Base-by-base conservation (phyloP, 2,888 invertebrate genomes). In the Dichetophora obliterata region DNA sequence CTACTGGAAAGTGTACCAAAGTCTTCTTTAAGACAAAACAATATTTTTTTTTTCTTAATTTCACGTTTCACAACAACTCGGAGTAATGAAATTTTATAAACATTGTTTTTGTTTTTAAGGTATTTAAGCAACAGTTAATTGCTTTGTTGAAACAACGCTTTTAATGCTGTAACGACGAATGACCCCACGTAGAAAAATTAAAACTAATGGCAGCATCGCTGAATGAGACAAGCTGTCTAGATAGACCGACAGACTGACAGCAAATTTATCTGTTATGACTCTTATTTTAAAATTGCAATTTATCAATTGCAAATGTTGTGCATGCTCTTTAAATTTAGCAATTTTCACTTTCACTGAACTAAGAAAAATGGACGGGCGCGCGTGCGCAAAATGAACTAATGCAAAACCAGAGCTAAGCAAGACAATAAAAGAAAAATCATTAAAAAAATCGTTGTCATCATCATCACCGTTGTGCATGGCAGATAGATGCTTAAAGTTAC, bases 341-440 rank as follows among this genome's bases (percentile, higher is more conserved):
- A 86, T 86, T 86, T 86, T 85, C 86, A 85, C 86, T 86, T 85
- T 85, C 85, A 86, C 85, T 85, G 75, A 75, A 68, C 76, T 79
- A 73, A 54, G 14, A 54, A 43, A 74, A 74, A 54, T 66, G 66
- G 24, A 54, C 52, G 50, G 34, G 52, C 37, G 34, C 52, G 65
- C 66, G 31, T 31, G 52, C 66, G 27, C 34, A 16, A 74, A 54
- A 65, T 48, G 48, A 71, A n/a, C 34, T n/a, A 52, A 52, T 34
- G 27, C 16, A 52, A 11, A 31, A 54, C 8, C 24, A 50, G 37
- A 69, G 14, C 5, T 27, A 19, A 19, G 22, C 19, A 69, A 22
- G 31, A 27, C 43, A 43, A 43, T 14, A 14, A 16, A n/a, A 34
- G 14, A n/a, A 69, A 54, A 43, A 37, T 16, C 37, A 54, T 24